A percentile compares a stretch with the other conserved stretches of the same genome.
Evolutionary conservation across 2,797 vertebrate genomes (phyloP).

Genomic region (Myotis daubentonii): DNA sequence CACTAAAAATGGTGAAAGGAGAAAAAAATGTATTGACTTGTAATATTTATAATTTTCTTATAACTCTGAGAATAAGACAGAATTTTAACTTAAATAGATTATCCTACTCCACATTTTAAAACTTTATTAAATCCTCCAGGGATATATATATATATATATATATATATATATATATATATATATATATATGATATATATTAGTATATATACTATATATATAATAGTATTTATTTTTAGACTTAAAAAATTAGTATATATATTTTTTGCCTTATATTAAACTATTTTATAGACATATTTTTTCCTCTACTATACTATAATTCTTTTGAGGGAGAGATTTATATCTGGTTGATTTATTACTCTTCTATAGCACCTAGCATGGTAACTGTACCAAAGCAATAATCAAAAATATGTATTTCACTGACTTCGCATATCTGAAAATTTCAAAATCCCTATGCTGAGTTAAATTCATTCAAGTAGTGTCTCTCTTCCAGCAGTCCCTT

Average conservation of each 20-base stretch:
- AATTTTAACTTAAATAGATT: not conserved
- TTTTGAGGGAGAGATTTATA: not conserved
- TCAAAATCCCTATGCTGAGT: not conserved
- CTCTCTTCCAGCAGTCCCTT: not conserved
- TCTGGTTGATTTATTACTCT: not conserved
- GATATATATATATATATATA: rapidly evolving
- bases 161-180: too few relatives aligned
- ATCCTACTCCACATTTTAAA: not conserved
- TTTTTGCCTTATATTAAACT: not conserved
- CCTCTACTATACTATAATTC: not conserved
- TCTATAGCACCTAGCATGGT: not conserved
- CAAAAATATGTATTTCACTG: not conserved
- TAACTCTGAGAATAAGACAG: not conserved
- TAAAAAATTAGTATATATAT: not conserved
- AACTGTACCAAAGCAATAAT: not conserved
- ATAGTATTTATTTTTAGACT: not conserved
- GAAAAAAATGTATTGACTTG: not conserved
- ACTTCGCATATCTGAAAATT: not conserved
- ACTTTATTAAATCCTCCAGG: not conserved
- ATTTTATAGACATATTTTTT: not conserved
- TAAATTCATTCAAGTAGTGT: not conserved
- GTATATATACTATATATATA: too few relatives aligned
- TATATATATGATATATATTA: too few relatives aligned
- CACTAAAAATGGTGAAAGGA: not conserved
- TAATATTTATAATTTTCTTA: slow-evolving; percentile 15